These are phyloP conservation scores for Lepidocyrtoides sp. DNA, from an alignment of 2,888 invertebrate genomes.

Conservation along the genomic window DNA sequence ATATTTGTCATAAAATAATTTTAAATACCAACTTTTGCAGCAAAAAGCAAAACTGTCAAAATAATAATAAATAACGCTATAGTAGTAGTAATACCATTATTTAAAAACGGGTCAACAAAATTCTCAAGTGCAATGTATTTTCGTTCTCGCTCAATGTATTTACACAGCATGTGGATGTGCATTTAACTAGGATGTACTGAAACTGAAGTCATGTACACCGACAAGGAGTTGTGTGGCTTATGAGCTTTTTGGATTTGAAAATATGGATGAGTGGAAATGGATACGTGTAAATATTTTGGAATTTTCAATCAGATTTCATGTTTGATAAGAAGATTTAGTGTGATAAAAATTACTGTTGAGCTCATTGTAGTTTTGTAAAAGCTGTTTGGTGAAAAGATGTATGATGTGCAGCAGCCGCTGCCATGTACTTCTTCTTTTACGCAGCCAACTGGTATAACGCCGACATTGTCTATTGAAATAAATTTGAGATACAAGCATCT, in stretches of 20 bases:
- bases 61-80: too few species aligned
- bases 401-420: slow-evolving; percentile 9
- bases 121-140: too few species aligned
- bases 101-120: too few species aligned
- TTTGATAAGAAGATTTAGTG: slow-evolving; percentile 65
- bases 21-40: too few species aligned
- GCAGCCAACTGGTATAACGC: slow-evolving; percentile 20
- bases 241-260: background rate
- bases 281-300: slow-evolving; percentile 69
- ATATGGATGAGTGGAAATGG: slow-evolving; percentile 63
- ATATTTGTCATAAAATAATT: too few species aligned
- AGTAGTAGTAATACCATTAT: too few species aligned
- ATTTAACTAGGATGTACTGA: too few species aligned
- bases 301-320: slow-evolving; percentile 60
- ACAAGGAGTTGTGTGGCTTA: too few species aligned
- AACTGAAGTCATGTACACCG: too few species aligned
- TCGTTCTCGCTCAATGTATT: too few species aligned
- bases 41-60: too few species aligned
- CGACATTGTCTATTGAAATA: slow-evolving; percentile 65
- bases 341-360: slow-evolving; percentile 29
- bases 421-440: slow-evolving; percentile 10
- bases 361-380: background rate
- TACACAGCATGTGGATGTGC: too few species aligned
- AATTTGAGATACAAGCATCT: slow-evolving; percentile 53
- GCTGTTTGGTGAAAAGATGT: slow-evolving; percentile 1